A percentile compares a stretch with the other conserved stretches of the same genome.
Conservation (phyloP, 2,797 vertebrate species). For the Macrochelys suwanniensis region DNA sequence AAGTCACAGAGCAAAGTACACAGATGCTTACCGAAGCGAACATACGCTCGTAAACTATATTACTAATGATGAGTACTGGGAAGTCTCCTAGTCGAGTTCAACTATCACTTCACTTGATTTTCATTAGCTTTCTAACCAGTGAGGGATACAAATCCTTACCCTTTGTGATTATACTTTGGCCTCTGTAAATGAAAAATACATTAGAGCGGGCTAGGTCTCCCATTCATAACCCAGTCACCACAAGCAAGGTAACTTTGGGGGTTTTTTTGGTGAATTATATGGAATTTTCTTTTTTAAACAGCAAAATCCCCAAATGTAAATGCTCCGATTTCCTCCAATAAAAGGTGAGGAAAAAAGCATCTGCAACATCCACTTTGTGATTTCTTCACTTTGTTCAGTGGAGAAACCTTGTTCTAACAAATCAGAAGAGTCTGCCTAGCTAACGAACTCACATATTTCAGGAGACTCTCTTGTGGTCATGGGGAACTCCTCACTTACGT, state of each 20-base stretch:
- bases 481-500: fast-evolving
- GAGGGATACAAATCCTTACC: background rate
- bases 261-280: no score
- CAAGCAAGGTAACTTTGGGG: background rate
- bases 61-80: fast-evolving
- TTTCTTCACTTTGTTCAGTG: fast-evolving
- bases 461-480: background rate
- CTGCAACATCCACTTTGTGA: fast-evolving
- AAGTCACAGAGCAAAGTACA: background rate
- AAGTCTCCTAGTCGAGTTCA: background rate
- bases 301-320: fast-evolving
- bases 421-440: background rate
- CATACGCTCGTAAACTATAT: fast-evolving
- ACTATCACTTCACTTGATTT: fast-evolving
- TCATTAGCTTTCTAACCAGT: fast-evolving
- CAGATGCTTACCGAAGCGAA: fast-evolving
- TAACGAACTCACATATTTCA: background rate
- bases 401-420: background rate
- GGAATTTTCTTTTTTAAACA: background rate
- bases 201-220: fast-evolving
- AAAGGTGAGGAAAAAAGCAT: background rate
- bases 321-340: fast-evolving
- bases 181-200: background rate
- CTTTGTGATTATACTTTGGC: background rate
- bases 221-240: background rate